Percentiles rank a stretch among this genome's conserved stretches.
Evolutionary conservation across 1,140 invertebrate genomes (phyloP).

Genomic region (Stegodyphus mimosarum): DNA sequence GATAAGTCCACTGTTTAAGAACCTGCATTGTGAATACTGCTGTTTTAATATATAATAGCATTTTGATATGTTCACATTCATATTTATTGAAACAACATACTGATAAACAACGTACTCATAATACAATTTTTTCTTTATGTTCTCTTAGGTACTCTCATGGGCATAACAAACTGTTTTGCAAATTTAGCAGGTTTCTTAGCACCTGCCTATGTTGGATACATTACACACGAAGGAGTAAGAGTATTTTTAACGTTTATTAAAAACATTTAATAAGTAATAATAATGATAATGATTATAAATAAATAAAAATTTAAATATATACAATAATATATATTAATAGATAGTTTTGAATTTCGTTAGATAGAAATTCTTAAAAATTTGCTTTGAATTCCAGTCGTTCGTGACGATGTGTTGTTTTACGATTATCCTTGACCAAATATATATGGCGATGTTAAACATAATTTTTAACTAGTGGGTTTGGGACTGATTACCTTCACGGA

Average conservation of each 20-base stretch:
- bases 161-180: constrained; percentile 65
- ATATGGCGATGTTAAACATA: too few species aligned
- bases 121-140: not conserved
- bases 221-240: constrained; percentile 66
- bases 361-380: not conserved
- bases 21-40: too few species aligned
- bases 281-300: not conserved
- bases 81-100: too few species aligned
- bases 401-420: not conserved
- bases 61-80: too few species aligned
- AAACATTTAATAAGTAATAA: not conserved
- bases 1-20: too few species aligned
- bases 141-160: constrained; percentile 64
- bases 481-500: too few species aligned
- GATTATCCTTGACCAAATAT: not conserved
- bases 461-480: too few species aligned
- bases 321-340: too few species aligned
- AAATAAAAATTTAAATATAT: not conserved
- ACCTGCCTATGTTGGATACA: constrained; percentile 63
- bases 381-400: not conserved
- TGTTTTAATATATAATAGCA: too few species aligned
- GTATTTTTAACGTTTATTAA: too few species aligned
- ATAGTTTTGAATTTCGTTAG: not conserved
- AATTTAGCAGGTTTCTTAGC: constrained; percentile 65
- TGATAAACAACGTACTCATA: not conserved